Conservation (phyloP, 2,888 invertebrate species). For the Charanyca ferruginea region DNA sequence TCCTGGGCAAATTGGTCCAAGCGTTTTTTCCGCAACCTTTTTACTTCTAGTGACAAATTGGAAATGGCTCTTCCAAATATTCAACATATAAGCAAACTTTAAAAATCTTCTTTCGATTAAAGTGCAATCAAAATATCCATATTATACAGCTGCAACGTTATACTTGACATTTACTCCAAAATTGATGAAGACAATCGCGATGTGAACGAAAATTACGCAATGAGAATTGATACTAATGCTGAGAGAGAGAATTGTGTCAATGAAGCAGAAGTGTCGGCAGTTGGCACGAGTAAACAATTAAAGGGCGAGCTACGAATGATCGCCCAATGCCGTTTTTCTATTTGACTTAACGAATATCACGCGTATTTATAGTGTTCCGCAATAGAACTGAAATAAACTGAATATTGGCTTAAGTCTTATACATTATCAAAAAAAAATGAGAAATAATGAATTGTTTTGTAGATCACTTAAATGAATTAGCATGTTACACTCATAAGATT, state of each 20-base stretch:
- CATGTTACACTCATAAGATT: not conserved
- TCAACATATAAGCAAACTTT: conserved; percentile 1
- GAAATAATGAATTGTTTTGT: not conserved
- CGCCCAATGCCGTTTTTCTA: conserved; percentile 74
- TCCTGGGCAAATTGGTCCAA: too few relatives aligned
- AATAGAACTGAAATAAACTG: conserved; percentile 54
- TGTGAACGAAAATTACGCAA: conserved; percentile 72
- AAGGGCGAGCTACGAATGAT: conserved; percentile 73
- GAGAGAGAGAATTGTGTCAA: conserved; percentile 81
- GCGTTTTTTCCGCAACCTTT: not conserved
- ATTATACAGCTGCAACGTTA: conserved; percentile 27
- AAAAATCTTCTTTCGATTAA: conserved; percentile 25
- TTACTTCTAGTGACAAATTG: too few relatives aligned
- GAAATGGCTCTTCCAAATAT: not conserved
- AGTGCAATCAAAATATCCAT: conserved; percentile 35
- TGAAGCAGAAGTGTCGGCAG: conserved; percentile 73
- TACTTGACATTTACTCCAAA: conserved; percentile 55
- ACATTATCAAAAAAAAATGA: conserved; percentile 23
- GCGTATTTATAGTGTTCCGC: conserved; percentile 63
- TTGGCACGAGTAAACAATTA: conserved; percentile 77
- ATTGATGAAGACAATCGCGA: conserved; percentile 54
- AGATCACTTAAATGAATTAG: not conserved
- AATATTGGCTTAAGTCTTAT: conserved; percentile 24
- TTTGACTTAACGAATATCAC: conserved; percentile 65
- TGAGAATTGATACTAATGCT: conserved; percentile 66